A percentile compares a stretch with the other conserved stretches of the same genome.
Evolutionary conservation across 2,888 invertebrate species (phyloP).

Genomic region (Epirrita christyi): DNA sequence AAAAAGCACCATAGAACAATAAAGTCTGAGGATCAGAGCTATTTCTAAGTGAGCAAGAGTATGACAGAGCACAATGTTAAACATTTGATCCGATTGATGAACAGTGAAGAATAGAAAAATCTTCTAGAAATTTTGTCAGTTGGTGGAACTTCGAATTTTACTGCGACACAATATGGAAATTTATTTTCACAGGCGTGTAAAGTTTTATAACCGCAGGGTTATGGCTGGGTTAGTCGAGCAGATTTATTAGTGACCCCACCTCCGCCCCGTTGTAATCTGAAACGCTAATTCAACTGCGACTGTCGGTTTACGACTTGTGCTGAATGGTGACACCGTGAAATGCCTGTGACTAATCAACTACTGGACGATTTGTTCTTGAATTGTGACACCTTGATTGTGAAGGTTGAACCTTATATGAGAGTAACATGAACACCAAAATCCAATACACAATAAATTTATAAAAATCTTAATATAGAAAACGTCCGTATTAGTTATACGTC

Average conservation of each 20-base stretch:
- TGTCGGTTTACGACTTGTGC: slow-evolving; percentile 58
- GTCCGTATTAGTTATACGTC: too few relatives aligned
- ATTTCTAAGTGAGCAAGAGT: too few relatives aligned
- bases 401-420: too few relatives aligned
- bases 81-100: too few relatives aligned
- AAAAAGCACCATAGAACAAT: too few relatives aligned
- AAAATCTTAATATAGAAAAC: too few relatives aligned
- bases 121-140: too few relatives aligned
- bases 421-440: too few relatives aligned
- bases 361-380: slow-evolving; percentile 2
- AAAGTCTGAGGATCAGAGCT: too few relatives aligned
- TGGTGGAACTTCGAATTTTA: background rate
- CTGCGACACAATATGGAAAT: slow-evolving; percentile 55
- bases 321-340: slow-evolving; percentile 25
- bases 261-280: slow-evolving; percentile 60
- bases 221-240: slow-evolving; percentile 57
- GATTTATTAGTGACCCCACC: slow-evolving; percentile 66
- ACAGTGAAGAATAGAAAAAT: background rate
- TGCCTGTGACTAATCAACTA: slow-evolving; percentile 14
- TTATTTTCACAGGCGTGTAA: slow-evolving; percentile 58
- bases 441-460: too few relatives aligned
- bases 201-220: slow-evolving; percentile 59
- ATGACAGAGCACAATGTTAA: too few relatives aligned
- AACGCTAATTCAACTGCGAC: slow-evolving; percentile 65
- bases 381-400: background rate